Evolutionary conservation across 2,888 invertebrate species (phyloP).

Genomic region (Cancer borealis): DNA sequence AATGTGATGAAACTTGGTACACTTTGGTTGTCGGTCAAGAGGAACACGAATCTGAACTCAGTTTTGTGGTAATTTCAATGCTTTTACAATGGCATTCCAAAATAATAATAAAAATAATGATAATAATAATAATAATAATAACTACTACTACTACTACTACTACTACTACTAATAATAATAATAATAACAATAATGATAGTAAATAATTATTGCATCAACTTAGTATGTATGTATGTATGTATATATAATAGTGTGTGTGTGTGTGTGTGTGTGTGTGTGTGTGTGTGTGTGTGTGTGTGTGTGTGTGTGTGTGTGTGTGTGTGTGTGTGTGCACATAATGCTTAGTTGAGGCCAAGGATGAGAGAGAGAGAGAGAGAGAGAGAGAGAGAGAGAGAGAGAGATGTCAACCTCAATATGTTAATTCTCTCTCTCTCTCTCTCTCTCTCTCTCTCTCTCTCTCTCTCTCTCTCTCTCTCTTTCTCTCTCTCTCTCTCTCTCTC

Average conservation of each 20-base stretch:
- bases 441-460: slow-evolving; percentile 20
- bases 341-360: neutral
- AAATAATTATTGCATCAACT: neutral
- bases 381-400: neutral
- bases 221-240: neutral
- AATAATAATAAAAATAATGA: no score
- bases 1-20: no score
- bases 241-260: no score
- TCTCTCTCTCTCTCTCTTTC: neutral
- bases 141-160: neutral
- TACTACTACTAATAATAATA: neutral
- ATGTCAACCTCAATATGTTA: no score
- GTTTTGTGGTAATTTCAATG: neutral
- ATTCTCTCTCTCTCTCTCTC: neutral
- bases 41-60: no score
- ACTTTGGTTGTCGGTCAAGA: no score
- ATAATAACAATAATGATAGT: neutral
- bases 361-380: slow-evolving; percentile 33
- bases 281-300: no score
- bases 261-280: no score
- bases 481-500: neutral
- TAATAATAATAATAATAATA: neutral
- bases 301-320: no score
- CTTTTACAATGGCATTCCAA: neutral
- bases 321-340: no score